phyloP scores from a whole-genome alignment of 2,113 vertebrate genomes.

The Erinaceus europaeus region DNA sequence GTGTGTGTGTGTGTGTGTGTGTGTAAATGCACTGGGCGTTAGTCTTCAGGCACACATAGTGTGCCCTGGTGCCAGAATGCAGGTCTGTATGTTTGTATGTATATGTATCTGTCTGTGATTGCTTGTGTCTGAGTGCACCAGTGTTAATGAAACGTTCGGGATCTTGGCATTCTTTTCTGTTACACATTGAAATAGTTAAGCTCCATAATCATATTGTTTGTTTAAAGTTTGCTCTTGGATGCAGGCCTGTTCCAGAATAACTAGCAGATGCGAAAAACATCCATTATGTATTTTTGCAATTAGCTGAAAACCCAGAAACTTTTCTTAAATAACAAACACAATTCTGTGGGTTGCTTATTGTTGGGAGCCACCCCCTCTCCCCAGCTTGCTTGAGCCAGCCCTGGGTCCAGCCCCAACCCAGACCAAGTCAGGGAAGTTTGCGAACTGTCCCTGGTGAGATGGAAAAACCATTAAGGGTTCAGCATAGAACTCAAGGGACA shows the following conservation, averaged over 20 bases:
- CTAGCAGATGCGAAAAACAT: constrained; percentile 81
- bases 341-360: constrained; percentile 81
- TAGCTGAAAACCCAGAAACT: constrained; percentile 82
- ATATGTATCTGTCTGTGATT: constrained; percentile 3
- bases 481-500: constrained; percentile 65
- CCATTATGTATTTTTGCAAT: constrained; percentile 86
- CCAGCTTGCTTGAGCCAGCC: constrained; percentile 48
- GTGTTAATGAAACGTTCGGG: constrained; percentile 52
- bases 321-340: constrained; percentile 83
- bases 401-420: constrained; percentile 39
- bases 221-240: constrained; percentile 85
- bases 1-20: background rate
- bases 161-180: constrained; percentile 57
- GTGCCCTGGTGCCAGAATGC: background rate
- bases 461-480: constrained; percentile 72
- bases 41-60: background rate
- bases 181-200: constrained; percentile 78
- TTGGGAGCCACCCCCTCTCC: constrained; percentile 71
- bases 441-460: constrained; percentile 73
- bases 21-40: background rate
- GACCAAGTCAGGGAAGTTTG: constrained; percentile 69
- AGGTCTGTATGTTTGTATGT: background rate
- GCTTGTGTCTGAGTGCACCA: constrained; percentile 51
- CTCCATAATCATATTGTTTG: constrained; percentile 79
- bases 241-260: constrained; percentile 79